phyloP scores from a whole-genome alignment of 2,113 vertebrate genomes.

The Sylvilagus bachmani region DNA sequence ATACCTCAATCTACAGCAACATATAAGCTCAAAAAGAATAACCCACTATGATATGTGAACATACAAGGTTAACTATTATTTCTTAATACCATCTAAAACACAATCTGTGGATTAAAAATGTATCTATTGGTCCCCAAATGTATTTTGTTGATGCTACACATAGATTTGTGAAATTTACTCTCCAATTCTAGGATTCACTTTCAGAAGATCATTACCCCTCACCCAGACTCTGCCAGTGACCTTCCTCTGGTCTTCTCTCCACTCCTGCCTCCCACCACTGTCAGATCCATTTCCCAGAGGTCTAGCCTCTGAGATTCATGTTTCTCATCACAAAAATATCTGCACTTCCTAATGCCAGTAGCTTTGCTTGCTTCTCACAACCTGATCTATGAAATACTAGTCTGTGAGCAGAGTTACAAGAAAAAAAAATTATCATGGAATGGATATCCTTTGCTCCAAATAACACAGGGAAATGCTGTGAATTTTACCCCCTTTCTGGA shows the following conservation, averaged over 20 bases:
- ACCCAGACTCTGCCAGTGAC: too few relatives aligned
- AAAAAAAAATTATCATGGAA: not conserved
- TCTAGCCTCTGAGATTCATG: not conserved
- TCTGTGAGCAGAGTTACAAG: not conserved
- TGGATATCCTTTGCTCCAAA: not conserved
- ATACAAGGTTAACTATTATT: slow-evolving; percentile 1
- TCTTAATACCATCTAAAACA: not conserved
- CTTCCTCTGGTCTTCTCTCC: not conserved
- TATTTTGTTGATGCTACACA: not conserved
- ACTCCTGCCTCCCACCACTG: not conserved
- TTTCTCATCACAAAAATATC: not conserved
- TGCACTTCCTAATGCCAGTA: not conserved
- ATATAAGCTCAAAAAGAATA: not conserved
- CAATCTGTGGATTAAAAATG: not conserved
- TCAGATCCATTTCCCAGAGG: not conserved
- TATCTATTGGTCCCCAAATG: not conserved
- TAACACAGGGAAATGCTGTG: not conserved
- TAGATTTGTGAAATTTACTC: not conserved
- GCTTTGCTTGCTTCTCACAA: not conserved
- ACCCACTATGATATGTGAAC: not conserved
- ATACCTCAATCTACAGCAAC: not conserved
- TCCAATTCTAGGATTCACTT: not conserved
- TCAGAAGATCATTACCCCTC: not conserved
- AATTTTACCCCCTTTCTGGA: not conserved
- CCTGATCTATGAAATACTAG: not conserved